Evolutionary conservation across 2,888 invertebrate species (phyloP).

Genomic region (Rhaphigaster nebulosa): DNA sequence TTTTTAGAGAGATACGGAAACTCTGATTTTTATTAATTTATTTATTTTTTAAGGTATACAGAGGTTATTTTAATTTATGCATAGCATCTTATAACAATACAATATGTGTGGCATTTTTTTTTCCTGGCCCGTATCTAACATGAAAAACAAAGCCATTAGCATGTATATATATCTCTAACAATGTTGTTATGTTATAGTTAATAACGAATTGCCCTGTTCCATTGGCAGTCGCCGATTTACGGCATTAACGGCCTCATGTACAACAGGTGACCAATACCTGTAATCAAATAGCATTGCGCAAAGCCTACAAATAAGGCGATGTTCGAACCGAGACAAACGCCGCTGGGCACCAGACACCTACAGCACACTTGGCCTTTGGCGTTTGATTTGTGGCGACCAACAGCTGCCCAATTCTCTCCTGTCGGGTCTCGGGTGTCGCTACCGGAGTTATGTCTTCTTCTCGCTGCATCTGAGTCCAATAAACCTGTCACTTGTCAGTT

Average conservation of each 20-base stretch:
- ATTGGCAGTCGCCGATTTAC: background rate
- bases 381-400: background rate
- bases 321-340: background rate
- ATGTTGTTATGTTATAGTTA: constrained; percentile 7
- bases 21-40: no score
- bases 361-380: background rate
- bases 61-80: background rate
- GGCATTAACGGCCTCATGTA: background rate
- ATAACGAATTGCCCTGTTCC: background rate
- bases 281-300: constrained; percentile 30
- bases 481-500: background rate
- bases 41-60: no score
- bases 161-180: background rate
- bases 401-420: background rate
- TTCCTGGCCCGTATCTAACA: background rate
- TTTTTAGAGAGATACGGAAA: no score
- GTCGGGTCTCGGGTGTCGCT: background rate
- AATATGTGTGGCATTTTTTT: background rate
- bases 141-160: background rate
- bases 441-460: background rate
- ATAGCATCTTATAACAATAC: background rate
- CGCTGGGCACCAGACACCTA: background rate
- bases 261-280: constrained; percentile 24
- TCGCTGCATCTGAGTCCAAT: background rate
- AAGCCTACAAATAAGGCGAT: constrained; percentile 16